Base-by-base conservation (phyloP, 2,888 invertebrate species). In the Lepidochrysops patricia region DNA sequence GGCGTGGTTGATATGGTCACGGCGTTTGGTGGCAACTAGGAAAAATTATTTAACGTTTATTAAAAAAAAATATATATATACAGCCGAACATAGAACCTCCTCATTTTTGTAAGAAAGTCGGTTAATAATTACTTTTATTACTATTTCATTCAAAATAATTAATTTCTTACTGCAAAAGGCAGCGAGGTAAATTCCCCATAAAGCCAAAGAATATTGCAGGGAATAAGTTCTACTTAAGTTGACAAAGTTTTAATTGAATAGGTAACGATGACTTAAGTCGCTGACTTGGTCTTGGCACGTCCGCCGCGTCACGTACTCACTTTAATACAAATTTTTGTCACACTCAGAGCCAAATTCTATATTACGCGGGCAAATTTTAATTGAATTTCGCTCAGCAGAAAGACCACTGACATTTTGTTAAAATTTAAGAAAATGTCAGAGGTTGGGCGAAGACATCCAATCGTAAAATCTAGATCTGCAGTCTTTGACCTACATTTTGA, bases 271-370 rank as follows among this genome's bases (percentile, higher is more conserved):
- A 43, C 9, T 34, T n/a, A 34, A 34, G 7, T 29, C 7, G 34
- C 9, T 43, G 9, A 43, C 43, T 19, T n/a, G 58, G 65, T 69
- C 70, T 75, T 73, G 76, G 77, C 83, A 82, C 81, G 82, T 77
- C 65, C 66, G 60, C 54, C 50, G 63, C 67, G 70, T 75, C 82
- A 82, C 83, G 82, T 80, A 72, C 64, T 82, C 83, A 82, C 62
- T 57, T 69, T 72, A 75, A 80, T 83, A 81, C 82, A 84, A 84
- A 83, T 83, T 82, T 82, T 63, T 61, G 61, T 58, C 56, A 58
- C 26, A 56, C 7, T 13, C 34, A 32, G 49, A 9, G 26, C 60
- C 60, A 27, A 43, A 57, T 23, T 57, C 35, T 57, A 35, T 25
- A 35, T 23, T 57, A 23, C 56, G 35, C 56, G 34, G 32, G 25